These are phyloP conservation scores for Epizoanthus stellaris DNA, from an alignment of 92 coral and sea anemone genomes.

Conservation along the genomic window DNA sequence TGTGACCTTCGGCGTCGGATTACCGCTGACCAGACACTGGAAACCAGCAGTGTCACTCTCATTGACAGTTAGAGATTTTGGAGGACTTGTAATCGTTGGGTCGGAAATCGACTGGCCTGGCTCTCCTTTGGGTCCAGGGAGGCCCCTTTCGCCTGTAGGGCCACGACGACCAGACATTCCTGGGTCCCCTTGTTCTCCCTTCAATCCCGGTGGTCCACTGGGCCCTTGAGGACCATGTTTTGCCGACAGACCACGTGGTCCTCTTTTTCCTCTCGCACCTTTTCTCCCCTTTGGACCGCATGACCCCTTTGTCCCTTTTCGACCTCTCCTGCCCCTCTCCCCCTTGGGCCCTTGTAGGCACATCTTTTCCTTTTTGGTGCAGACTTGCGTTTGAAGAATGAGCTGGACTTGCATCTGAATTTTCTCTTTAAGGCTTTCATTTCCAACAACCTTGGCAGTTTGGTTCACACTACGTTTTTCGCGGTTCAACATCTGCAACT, in stretches of 20 bases:
- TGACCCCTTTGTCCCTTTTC: slow-evolving; percentile 18
- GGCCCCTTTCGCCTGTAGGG: not conserved
- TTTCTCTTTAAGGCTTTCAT: not conserved
- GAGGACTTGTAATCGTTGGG: not conserved
- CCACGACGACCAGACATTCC: not conserved
- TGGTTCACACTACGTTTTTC: not conserved
- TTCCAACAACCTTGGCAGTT: not conserved
- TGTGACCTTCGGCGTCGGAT: not conserved
- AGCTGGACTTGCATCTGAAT: not conserved
- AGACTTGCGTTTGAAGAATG: slow-evolving; percentile 27
- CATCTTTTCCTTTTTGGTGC: slow-evolving; percentile 12
- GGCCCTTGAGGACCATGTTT: not conserved
- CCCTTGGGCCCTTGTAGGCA: slow-evolving; percentile 50
- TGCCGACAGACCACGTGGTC: not conserved
- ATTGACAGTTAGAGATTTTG: not conserved
- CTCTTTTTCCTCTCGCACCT: not conserved
- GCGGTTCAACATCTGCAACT: not conserved
- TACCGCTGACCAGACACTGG: not conserved
- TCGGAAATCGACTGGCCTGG: not conserved
- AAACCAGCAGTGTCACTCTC: not conserved
- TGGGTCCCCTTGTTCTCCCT: not conserved
- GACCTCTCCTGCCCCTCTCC: slow-evolving; percentile 44
- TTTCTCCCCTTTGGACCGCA: slow-evolving; percentile 11
- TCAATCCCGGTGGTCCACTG: not conserved
- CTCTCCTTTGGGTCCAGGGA: not conserved